Evolutionary conservation across 2,113 vertebrate species (phyloP).

Genomic region (Nanorana parkeri): DNA sequence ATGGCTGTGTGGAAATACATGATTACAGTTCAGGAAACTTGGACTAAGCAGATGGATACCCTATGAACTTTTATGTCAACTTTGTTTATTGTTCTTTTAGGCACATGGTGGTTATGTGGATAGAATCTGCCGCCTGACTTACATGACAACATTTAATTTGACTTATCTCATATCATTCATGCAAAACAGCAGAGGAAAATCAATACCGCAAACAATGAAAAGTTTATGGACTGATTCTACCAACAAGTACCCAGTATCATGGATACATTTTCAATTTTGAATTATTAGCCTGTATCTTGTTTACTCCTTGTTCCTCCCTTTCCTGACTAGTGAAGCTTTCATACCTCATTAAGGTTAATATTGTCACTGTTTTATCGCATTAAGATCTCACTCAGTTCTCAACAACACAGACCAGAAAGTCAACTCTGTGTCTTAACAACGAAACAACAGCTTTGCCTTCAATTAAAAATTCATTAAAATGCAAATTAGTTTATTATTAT

Average conservation of each 20-base stretch:
- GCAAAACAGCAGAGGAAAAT: too few species aligned
- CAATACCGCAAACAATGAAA: too few species aligned
- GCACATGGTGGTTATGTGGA: too few species aligned
- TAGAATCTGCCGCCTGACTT: too few species aligned
- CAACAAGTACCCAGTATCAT: neutral
- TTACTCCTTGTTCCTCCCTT: conserved; percentile 45
- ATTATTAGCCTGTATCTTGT: conserved; percentile 28
- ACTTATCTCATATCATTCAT: too few species aligned
- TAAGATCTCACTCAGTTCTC: conserved; percentile 75
- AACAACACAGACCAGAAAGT: conserved; percentile 74
- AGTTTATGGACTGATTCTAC: too few species aligned
- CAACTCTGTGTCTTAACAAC: conserved; percentile 80
- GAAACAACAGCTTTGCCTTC: conserved; percentile 84
- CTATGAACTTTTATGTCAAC: too few species aligned
- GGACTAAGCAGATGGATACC: too few species aligned
- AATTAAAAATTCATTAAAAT: conserved; percentile 89
- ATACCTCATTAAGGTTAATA: conserved; percentile 78
- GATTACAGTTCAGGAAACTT: too few species aligned
- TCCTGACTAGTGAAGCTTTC: conserved; percentile 65
- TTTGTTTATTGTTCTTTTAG: too few species aligned
- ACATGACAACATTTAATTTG: too few species aligned
- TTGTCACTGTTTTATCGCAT: conserved; percentile 80
- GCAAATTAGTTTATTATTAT: conserved; percentile 77
- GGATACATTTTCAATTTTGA: conserved; percentile 10
- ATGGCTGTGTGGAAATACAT: too few species aligned